Conservation (phyloP, 1,140 invertebrate species). For the Sminthurides bifidus region DNA sequence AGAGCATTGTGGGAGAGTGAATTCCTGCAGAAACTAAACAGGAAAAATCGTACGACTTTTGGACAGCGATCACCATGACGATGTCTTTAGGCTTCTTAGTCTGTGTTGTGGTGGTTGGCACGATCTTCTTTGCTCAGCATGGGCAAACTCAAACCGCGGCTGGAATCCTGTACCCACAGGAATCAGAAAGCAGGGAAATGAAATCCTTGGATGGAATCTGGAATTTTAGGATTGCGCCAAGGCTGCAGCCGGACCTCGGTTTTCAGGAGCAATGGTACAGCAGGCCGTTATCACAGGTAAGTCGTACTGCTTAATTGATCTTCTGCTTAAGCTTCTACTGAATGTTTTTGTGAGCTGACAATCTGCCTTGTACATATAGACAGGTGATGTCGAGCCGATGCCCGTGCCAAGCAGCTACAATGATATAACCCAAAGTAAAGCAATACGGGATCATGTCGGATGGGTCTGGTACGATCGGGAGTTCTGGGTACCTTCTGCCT, state of each 20-base stretch:
- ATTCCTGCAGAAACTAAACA: too few species aligned
- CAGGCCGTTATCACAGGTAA: slow-evolving; percentile 23
- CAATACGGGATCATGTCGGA: slow-evolving; percentile 82
- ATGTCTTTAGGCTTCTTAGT: too few species aligned
- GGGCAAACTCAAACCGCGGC: not conserved
- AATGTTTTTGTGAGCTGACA: too few species aligned
- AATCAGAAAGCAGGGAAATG: slow-evolving; percentile 39
- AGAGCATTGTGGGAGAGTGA: too few species aligned
- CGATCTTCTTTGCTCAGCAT: too few species aligned
- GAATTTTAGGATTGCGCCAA: slow-evolving; percentile 40
- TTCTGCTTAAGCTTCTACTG: not conserved
- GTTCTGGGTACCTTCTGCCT: slow-evolving; percentile 63
- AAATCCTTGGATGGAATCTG: slow-evolving; percentile 44
- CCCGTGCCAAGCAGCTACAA: slow-evolving; percentile 94
- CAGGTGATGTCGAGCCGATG: slow-evolving; percentile 53
- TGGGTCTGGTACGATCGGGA: slow-evolving; percentile 78
- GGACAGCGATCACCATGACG: too few species aligned
- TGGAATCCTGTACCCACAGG: slow-evolving; percentile 40
- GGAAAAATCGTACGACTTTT: too few species aligned
- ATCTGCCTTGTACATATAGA: slow-evolving; percentile 12
- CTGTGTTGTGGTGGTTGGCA: too few species aligned
- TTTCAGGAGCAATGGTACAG: slow-evolving; percentile 42
- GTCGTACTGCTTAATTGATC: not conserved
- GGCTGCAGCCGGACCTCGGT: slow-evolving; percentile 37
- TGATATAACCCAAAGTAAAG: slow-evolving; percentile 73